A percentile compares a stretch with the other conserved stretches of the same genome.
Evolutionary conservation across 37 sponge, comb jelly and placozoan species (phyloP).

Genomic region (Cladorhizidae sp.): DNA sequence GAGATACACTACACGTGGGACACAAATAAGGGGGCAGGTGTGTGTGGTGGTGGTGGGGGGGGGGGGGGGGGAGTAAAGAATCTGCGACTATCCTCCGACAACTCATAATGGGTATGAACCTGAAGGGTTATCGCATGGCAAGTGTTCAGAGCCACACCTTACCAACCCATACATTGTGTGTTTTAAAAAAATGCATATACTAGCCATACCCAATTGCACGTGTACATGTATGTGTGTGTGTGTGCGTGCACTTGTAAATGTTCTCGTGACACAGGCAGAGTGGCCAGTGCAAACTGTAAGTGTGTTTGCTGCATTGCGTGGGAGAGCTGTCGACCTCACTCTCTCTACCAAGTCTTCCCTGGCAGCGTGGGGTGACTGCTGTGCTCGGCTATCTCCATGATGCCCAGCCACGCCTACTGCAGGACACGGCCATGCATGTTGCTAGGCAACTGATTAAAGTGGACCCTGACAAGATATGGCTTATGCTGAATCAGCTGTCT

Average conservation of each 20-base stretch:
- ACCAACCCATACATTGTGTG: too few relatives aligned
- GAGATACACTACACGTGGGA: too few relatives aligned
- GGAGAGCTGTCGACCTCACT: conserved; percentile 21
- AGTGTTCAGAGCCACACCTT: too few relatives aligned
- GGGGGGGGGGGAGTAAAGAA: too few relatives aligned
- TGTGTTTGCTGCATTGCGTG: conserved; percentile 20
- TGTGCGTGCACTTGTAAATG: not conserved
- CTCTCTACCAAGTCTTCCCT: conserved; percentile 4
- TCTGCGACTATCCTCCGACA: too few relatives aligned
- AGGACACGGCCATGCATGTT: conserved; percentile 4
- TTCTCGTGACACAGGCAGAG: conserved; percentile 17
- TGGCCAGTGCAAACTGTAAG: conserved; percentile 30
- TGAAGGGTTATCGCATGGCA: too few relatives aligned
- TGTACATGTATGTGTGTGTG: not conserved
- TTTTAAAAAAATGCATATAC: too few relatives aligned
- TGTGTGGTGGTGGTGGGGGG: too few relatives aligned
- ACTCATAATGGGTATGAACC: too few relatives aligned
- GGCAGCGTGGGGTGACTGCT: conserved; percentile 37
- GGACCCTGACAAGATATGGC: conserved; percentile 63
- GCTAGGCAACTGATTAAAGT: not conserved
- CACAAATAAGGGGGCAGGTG: too few relatives aligned
- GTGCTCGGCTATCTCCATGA: conserved; percentile 50
- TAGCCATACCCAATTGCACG: too few relatives aligned
- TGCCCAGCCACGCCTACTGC: conserved; percentile 51
- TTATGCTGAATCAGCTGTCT: conserved; percentile 44